These are phyloP conservation scores for Dermatemys mawii DNA, from an alignment of 2,113 vertebrate genomes.

Conservation along the genomic window DNA sequence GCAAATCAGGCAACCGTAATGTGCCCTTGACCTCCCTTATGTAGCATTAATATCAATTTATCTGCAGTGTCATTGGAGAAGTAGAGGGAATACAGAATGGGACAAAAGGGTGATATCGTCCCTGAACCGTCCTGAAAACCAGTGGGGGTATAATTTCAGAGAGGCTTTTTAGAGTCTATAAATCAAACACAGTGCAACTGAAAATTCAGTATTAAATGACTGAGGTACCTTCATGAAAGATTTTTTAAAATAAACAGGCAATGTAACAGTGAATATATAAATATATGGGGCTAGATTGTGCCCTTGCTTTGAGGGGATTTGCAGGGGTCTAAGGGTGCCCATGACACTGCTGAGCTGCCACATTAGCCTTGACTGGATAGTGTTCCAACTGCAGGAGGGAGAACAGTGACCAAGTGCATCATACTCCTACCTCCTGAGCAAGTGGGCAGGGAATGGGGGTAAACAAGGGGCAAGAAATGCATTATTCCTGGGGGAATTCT, in stretches of 20 bases:
- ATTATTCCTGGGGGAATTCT: too few species aligned
- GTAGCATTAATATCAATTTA: slow-evolving; percentile 34
- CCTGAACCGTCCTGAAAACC: neutral
- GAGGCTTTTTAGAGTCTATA: neutral
- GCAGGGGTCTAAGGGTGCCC: neutral
- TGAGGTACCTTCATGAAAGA: neutral
- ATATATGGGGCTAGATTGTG: neutral
- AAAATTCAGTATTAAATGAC: slow-evolving; percentile 12
- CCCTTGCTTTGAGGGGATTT: neutral
- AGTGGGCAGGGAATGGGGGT: neutral
- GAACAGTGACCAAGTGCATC: neutral
- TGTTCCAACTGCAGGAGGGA: neutral
- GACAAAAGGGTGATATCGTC: neutral
- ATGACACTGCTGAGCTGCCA: neutral
- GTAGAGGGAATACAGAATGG: neutral
- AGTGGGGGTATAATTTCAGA: neutral
- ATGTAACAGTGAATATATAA: neutral
- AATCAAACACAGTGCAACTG: neutral
- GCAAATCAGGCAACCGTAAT: neutral
- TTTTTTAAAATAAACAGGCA: neutral
- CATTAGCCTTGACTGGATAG: neutral
- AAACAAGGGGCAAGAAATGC: neutral
- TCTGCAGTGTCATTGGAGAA: slow-evolving; percentile 1
- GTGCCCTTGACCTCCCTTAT: neutral
- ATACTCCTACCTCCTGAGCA: neutral